These are phyloP conservation scores for Trissolcus basalis DNA, from an alignment of 1,140 invertebrate genomes.

Conservation along the genomic window DNA sequence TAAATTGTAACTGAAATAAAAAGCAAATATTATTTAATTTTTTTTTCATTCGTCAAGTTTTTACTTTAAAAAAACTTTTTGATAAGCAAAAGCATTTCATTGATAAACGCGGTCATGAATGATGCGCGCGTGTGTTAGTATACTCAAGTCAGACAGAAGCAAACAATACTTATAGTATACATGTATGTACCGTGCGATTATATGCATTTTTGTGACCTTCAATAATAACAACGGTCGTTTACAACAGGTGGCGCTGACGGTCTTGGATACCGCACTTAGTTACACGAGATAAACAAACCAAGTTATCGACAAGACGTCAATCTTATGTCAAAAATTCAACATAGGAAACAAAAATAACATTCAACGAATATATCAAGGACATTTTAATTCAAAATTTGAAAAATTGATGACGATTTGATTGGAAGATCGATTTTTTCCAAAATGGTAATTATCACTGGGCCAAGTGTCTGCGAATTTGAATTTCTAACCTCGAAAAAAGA, in stretches of 20 bases:
- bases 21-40: too few relatives aligned
- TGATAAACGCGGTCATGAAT: too few relatives aligned
- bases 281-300: conserved; percentile 24
- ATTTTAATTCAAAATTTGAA: background rate
- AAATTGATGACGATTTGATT: too few relatives aligned
- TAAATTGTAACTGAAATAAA: too few relatives aligned
- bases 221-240: background rate
- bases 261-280: conserved; percentile 25
- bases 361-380: background rate
- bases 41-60: too few relatives aligned
- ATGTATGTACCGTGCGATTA: too few relatives aligned
- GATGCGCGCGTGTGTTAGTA: too few relatives aligned
- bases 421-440: background rate
- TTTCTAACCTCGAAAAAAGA: conserved; percentile 8
- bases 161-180: too few relatives aligned
- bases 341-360: background rate
- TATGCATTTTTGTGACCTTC: background rate
- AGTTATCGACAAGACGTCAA: conserved; percentile 14
- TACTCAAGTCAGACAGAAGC: too few relatives aligned
- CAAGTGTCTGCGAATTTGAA: background rate
- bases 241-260: background rate
- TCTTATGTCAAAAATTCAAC: background rate
- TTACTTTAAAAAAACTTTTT: too few relatives aligned
- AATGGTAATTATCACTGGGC: background rate
- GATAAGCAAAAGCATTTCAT: too few relatives aligned